Evolutionary conservation across 2,113 vertebrate species (phyloP).

Genomic region (Salvelinus alpinus): DNA sequence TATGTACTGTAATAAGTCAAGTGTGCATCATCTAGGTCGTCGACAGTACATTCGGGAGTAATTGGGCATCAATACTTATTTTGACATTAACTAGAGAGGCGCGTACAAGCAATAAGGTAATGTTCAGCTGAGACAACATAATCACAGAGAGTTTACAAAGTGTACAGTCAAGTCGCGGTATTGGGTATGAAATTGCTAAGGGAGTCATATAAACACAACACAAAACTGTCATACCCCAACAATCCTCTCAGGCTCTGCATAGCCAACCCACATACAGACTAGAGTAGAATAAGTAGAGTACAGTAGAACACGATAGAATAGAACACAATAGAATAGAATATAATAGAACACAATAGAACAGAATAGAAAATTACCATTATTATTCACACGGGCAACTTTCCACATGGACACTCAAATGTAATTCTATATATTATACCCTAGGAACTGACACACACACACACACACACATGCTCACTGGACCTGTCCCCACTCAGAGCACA

Average conservation of each 20-base stretch:
- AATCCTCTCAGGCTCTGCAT: background rate
- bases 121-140: background rate
- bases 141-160: too few relatives aligned
- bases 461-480: conserved; percentile 2
- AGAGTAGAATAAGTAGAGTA: too few relatives aligned
- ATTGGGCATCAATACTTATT: background rate
- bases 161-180: too few relatives aligned
- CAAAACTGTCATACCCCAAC: background rate
- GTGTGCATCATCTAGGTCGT: too few relatives aligned
- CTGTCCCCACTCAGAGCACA: background rate
- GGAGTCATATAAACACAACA: background rate
- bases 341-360: too few relatives aligned
- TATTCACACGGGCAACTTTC: too few relatives aligned
- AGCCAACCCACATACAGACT: too few relatives aligned
- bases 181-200: too few relatives aligned
- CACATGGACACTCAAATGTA: background rate
- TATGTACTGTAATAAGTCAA: background rate
- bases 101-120: background rate
- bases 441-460: background rate
- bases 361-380: too few relatives aligned
- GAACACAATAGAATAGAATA: too few relatives aligned
- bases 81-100: background rate
- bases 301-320: too few relatives aligned
- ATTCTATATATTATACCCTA: too few relatives aligned
- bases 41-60: background rate